Conservation (phyloP, 2,113 vertebrate species). For the Albula goreensis region DNA sequence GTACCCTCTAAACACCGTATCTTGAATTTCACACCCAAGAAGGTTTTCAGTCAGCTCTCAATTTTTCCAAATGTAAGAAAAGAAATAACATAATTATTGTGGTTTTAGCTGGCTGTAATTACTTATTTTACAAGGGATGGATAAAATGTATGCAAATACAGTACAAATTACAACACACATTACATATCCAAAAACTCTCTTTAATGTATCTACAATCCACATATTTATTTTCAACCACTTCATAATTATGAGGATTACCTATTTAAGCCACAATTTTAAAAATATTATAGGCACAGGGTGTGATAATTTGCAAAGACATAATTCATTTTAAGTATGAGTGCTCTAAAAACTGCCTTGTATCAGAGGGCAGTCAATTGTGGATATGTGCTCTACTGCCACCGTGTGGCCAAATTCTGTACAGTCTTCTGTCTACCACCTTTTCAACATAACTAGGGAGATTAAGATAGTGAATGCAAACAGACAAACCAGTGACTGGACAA, state of each 20-base stretch:
- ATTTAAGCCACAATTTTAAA: neutral
- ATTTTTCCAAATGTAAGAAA: too few relatives aligned
- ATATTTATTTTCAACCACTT: neutral
- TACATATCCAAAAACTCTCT: neutral
- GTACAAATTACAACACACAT: neutral
- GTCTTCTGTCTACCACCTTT: too few relatives aligned
- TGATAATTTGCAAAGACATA: neutral
- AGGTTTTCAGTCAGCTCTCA: too few relatives aligned
- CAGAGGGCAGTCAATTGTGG: slow-evolving; percentile 19
- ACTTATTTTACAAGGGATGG: too few relatives aligned
- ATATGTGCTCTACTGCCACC: slow-evolving; percentile 37
- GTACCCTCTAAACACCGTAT: neutral
- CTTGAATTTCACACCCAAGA: neutral
- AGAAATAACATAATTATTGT: too few relatives aligned
- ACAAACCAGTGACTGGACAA: neutral
- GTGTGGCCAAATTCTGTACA: neutral
- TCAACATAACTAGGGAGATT: neutral
- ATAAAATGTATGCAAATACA: too few relatives aligned
- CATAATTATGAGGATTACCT: neutral
- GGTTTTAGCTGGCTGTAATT: too few relatives aligned
- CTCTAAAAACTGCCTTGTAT: neutral
- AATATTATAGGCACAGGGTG: neutral
- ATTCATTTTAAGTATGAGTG: neutral
- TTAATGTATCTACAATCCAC: neutral
- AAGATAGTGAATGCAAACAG: neutral